Conservation (phyloP, 2,888 invertebrate species). For the Nomada fabriciana region DNA sequence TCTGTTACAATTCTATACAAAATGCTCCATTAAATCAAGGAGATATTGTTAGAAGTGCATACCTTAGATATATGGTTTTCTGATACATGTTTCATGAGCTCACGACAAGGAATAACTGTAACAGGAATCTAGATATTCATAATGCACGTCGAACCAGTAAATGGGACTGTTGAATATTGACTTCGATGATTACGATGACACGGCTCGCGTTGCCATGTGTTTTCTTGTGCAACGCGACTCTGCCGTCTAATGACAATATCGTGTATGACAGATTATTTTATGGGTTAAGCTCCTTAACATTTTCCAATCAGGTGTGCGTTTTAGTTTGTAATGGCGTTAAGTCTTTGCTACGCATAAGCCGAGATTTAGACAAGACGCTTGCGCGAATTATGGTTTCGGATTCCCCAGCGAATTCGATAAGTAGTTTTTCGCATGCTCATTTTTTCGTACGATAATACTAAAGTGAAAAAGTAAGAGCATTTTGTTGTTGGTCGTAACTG, state of each 20-base stretch:
- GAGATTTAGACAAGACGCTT: slow-evolving; percentile 40
- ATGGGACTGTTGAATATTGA: slow-evolving; percentile 37
- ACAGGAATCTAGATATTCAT: slow-evolving; percentile 36
- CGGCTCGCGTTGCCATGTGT: not conserved
- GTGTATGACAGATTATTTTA: slow-evolving; percentile 68
- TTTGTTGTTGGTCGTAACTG: too few relatives aligned
- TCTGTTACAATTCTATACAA: not conserved
- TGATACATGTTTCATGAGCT: not conserved
- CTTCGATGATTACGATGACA: slow-evolving; percentile 10
- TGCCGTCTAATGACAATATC: slow-evolving; percentile 64
- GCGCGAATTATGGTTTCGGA: slow-evolving; percentile 31
- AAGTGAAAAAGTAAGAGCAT: not conserved
- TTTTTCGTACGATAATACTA: not conserved
- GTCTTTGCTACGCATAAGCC: slow-evolving; percentile 33
- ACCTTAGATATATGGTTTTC: not conserved
- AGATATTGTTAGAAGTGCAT: not conserved
- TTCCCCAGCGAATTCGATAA: not conserved
- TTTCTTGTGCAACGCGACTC: slow-evolving; percentile 42
- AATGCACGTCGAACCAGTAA: slow-evolving; percentile 24
- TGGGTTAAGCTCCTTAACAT: slow-evolving; percentile 65
- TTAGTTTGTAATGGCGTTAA: slow-evolving; percentile 24
- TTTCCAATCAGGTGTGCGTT: slow-evolving; percentile 19
- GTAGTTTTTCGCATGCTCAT: not conserved
- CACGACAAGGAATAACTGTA: slow-evolving; percentile 4
- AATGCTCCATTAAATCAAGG: not conserved